These are phyloP conservation scores for Oxyruncus cristatus DNA, from an alignment of 2,113 vertebrate species.

Conservation along the genomic window DNA sequence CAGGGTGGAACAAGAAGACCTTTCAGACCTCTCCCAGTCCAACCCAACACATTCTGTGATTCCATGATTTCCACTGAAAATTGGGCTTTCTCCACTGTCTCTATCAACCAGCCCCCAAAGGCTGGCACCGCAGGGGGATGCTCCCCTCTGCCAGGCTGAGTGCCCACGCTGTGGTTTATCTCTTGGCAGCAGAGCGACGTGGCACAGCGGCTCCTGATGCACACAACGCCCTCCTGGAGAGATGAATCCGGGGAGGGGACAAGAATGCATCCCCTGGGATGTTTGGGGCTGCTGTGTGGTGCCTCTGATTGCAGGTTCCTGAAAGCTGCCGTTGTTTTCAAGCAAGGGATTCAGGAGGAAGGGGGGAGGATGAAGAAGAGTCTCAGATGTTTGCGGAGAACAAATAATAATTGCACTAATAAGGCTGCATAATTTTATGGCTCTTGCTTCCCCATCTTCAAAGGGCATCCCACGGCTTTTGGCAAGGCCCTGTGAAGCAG, in stretches of 20 bases:
- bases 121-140: neutral
- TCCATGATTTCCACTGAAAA: neutral
- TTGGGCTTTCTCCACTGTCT: neutral
- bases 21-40: neutral
- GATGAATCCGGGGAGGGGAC: neutral
- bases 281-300: neutral
- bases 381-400: constrained; percentile 9
- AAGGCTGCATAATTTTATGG: constrained; percentile 40
- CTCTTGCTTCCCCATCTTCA: neutral
- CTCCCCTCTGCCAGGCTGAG: neutral
- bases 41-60: neutral
- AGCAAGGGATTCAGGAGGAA: neutral
- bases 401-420: neutral
- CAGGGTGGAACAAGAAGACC: neutral
- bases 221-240: neutral
- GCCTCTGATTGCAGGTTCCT: neutral
- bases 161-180: neutral
- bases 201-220: neutral
- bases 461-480: constrained; percentile 57
- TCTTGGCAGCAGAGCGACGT: neutral
- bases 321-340: neutral
- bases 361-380: neutral
- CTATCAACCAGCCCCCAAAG: neutral
- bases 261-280: neutral
- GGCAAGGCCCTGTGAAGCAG: constrained; percentile 25